Evolutionary conservation across 2,888 invertebrate genomes (phyloP).

Genomic region (Mamestra brassicae): DNA sequence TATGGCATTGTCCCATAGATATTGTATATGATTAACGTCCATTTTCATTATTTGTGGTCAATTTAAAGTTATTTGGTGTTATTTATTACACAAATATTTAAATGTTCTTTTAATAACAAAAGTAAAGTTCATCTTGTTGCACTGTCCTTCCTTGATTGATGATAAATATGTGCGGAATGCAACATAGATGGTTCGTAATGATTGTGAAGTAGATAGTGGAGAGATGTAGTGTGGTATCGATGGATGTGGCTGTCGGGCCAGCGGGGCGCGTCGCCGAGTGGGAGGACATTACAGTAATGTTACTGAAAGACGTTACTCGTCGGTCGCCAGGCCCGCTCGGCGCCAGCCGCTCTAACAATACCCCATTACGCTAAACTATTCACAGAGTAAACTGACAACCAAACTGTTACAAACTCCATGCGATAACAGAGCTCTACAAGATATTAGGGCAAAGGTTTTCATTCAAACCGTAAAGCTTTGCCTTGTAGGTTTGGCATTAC

Average conservation of each 20-base stretch:
- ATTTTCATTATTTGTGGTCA: constrained; percentile 71
- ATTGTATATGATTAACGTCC: constrained; percentile 83
- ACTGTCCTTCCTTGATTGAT: constrained; percentile 52
- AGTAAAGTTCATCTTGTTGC: constrained; percentile 27
- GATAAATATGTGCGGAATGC: constrained; percentile 49
- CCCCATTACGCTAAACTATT: constrained; percentile 75
- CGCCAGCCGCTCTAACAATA: constrained; percentile 76
- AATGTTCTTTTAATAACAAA: constrained; percentile 19
- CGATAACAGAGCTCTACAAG: constrained; percentile 33
- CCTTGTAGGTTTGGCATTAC: not conserved
- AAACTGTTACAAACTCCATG: constrained; percentile 50
- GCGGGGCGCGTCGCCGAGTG: constrained; percentile 70
- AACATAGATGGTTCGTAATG: constrained; percentile 47
- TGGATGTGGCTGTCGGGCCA: constrained; percentile 67
- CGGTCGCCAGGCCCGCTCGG: constrained; percentile 55
- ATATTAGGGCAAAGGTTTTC: constrained; percentile 29
- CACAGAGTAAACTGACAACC: constrained; percentile 67
- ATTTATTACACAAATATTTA: constrained; percentile 44
- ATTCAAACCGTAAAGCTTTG: constrained; percentile 22
- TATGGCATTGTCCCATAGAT: constrained; percentile 83
- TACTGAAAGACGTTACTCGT: constrained; percentile 70
- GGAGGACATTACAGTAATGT: constrained; percentile 76
- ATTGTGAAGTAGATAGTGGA: constrained; percentile 49
- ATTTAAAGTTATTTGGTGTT: constrained; percentile 61
- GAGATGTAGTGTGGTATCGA: constrained; percentile 51